These are phyloP conservation scores for Sinohyriopsis cumingii DNA, from an alignment of 2,888 invertebrate genomes.

Conservation along the genomic window DNA sequence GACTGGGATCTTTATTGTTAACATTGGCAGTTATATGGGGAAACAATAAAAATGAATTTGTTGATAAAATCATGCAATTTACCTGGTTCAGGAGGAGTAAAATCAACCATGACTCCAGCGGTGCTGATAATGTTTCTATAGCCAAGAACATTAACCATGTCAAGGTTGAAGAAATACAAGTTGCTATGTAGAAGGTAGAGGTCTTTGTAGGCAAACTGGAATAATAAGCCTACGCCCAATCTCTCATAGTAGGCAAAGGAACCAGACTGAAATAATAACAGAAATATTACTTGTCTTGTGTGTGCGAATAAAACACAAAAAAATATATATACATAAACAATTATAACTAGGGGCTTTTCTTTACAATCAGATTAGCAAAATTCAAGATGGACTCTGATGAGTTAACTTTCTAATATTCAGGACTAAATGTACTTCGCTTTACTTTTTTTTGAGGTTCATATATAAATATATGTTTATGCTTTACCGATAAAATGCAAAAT, in stretches of 20 bases:
- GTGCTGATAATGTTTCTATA: constrained; percentile 39
- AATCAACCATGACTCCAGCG: constrained; percentile 38
- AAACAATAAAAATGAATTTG: neutral
- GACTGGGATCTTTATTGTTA: too few species aligned
- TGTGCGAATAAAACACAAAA: too few species aligned
- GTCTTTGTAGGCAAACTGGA: constrained; percentile 25
- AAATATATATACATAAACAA: too few species aligned
- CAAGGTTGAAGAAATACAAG: constrained; percentile 44
- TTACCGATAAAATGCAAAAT: too few species aligned
- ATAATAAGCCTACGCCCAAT: constrained; percentile 36
- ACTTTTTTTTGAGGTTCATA: too few species aligned
- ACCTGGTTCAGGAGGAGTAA: constrained; percentile 47
- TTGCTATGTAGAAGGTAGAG: constrained; percentile 38
- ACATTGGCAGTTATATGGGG: too few species aligned
- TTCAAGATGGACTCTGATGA: too few species aligned
- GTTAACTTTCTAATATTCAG: too few species aligned
- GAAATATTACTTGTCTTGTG: neutral
- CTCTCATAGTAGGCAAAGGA: constrained; percentile 46
- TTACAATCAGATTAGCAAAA: too few species aligned
- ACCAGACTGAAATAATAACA: constrained; percentile 26
- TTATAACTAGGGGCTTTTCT: too few species aligned
- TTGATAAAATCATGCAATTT: neutral
- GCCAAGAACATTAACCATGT: constrained; percentile 37
- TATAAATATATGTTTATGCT: too few species aligned
- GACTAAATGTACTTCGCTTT: too few species aligned